These are phyloP conservation scores for Sorex fumeus DNA, from an alignment of 2,113 vertebrate species.

Conservation along the genomic window DNA sequence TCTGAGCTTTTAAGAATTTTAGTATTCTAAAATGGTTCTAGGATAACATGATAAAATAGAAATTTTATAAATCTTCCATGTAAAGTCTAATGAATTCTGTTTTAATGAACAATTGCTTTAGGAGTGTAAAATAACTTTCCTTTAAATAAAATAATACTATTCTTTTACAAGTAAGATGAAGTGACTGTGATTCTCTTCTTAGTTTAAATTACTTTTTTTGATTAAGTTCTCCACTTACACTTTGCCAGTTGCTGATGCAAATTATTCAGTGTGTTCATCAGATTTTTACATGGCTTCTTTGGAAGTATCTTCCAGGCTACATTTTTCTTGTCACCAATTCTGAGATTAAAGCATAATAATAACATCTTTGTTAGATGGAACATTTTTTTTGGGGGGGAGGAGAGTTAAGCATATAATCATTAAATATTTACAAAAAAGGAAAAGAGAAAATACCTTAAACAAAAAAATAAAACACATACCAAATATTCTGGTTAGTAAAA, in stretches of 20 bases:
- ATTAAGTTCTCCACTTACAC: conserved; percentile 91
- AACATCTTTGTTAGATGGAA: conserved; percentile 61
- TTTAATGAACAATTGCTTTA: conserved; percentile 50
- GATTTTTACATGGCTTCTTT: conserved; percentile 98
- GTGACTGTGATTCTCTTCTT: not conserved
- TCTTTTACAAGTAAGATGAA: conserved; percentile 45
- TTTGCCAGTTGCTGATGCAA: conserved; percentile 95
- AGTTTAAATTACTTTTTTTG: conserved; percentile 54
- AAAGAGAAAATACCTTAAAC: conserved; percentile 50
- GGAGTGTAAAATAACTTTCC: conserved; percentile 28
- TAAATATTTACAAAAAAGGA: not conserved
- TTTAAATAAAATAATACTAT: conserved; percentile 52
- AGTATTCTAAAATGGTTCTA: conserved; percentile 45
- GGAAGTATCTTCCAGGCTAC: conserved; percentile 97
- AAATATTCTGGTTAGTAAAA: conserved; percentile 63
- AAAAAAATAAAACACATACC: conserved; percentile 20
- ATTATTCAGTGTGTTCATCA: conserved; percentile 95
- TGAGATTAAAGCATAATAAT: conserved; percentile 87
- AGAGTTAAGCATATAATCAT: not conserved
- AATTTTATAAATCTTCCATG: conserved; percentile 59
- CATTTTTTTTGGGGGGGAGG: not conserved
- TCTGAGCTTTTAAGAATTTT: conserved; percentile 46
- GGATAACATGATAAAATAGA: conserved; percentile 46
- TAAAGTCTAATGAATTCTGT: conserved; percentile 59
- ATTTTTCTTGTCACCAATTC: conserved; percentile 96